Percentiles rank a stretch among this genome's conserved stretches.
Conservation (phyloP, 1,140 invertebrate species). For the Araneus ventricosus region DNA sequence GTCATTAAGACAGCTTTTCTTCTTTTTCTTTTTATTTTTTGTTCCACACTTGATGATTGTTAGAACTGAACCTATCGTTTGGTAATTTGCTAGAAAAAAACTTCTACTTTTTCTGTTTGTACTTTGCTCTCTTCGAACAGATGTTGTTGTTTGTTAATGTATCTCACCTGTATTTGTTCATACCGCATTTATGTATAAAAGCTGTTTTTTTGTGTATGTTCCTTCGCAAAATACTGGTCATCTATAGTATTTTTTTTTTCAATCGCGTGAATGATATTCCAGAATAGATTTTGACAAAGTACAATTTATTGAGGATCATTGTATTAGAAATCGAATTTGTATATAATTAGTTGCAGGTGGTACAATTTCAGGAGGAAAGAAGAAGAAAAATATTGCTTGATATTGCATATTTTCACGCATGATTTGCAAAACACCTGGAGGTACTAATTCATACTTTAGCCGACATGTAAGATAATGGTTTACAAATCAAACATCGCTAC, state of each 20-base stretch:
- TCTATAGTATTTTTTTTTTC: neutral
- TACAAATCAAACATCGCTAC: too few relatives aligned
- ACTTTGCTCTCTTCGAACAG: neutral
- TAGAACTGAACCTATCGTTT: slow-evolving; percentile 22
- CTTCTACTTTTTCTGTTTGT: neutral
- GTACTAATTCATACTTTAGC: neutral
- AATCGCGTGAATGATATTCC: neutral
- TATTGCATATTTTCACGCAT: neutral
- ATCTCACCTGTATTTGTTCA: slow-evolving; percentile 37
- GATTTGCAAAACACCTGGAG: neutral
- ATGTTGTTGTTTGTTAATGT: slow-evolving; percentile 51
- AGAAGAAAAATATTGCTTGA: neutral
- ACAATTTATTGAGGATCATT: neutral
- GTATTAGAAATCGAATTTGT: neutral
- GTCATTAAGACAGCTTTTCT: neutral
- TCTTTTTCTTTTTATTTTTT: neutral
- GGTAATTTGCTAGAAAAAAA: slow-evolving; percentile 14
- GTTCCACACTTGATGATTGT: slow-evolving; percentile 19
- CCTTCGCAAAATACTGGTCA: neutral
- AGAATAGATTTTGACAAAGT: neutral
- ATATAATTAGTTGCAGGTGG: slow-evolving; percentile 10
- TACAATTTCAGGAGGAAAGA: neutral
- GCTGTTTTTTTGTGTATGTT: neutral
- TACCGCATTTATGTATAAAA: slow-evolving; percentile 4
- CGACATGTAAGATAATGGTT: too few relatives aligned